Conservation (phyloP, 2,888 invertebrate genomes). For the Boloria euphrosyne region DNA sequence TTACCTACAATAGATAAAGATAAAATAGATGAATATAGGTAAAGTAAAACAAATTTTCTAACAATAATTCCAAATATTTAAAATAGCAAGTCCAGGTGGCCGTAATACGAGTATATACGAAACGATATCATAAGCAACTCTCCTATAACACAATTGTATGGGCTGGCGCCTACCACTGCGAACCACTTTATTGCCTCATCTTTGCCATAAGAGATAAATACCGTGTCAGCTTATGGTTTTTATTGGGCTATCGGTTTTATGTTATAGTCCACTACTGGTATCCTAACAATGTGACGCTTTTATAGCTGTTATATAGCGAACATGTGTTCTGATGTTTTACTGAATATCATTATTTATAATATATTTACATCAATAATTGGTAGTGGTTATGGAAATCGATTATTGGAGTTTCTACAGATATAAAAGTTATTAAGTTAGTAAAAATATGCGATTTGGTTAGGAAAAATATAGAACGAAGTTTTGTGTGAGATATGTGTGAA, state of each 20-base stretch:
- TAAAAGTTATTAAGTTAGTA: too few relatives aligned
- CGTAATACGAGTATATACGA: conserved; percentile 18
- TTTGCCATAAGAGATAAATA: conserved; percentile 43
- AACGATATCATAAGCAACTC: conserved; percentile 19
- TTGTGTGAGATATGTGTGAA: too few relatives aligned
- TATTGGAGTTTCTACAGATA: too few relatives aligned
- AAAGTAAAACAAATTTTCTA: background rate
- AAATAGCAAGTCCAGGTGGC: conserved; percentile 3
- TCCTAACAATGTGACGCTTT: conserved; percentile 28
- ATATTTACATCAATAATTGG: too few relatives aligned
- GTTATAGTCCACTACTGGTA: conserved; percentile 34
- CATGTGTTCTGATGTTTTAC: background rate
- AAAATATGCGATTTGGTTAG: too few relatives aligned
- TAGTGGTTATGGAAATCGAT: too few relatives aligned
- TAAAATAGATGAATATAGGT: too few relatives aligned
- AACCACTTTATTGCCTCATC: conserved; percentile 43
- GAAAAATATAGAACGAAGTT: too few relatives aligned
- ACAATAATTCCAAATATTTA: conserved; percentile 12
- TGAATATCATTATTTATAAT: background rate
- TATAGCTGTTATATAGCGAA: conserved; percentile 21
- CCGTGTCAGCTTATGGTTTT: conserved; percentile 42
- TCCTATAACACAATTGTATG: conserved; percentile 38
- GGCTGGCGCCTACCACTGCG: conserved; percentile 41
- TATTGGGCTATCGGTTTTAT: conserved; percentile 43
- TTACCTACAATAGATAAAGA: too few relatives aligned